Base-by-base conservation (phyloP, 2,797 vertebrate genomes). In the Anguilla megastoma region DNA sequence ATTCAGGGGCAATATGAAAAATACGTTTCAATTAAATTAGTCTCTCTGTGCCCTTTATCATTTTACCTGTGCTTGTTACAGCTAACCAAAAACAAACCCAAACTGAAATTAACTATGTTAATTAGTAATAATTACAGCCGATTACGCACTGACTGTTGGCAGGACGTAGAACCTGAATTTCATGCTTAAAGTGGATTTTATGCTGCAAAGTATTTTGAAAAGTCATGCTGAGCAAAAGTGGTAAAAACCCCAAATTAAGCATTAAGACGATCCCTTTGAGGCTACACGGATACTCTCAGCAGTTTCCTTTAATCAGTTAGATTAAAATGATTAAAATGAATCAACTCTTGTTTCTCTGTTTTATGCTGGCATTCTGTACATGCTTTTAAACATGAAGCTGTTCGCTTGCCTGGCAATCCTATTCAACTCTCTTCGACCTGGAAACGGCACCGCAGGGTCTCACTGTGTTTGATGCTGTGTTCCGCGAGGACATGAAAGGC, bases 141-240 rank as follows among this genome's bases (percentile, higher is more conserved):
- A 82, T 48, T 82, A 24, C 50, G 2, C 16, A 1, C 27, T 82
- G 41, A n/a, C 21, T 82, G 45, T 48, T 48, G 41, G 79, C 21
- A n/a, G 41, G 45, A 12, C 33, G 10, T 45, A 2, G 21, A 50
- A 82, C 14, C 33, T 16, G n/a, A 41, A 79, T 79, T 48, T 82
- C 33, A 41, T 41, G 33, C 71, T 76, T 2, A 18, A 76, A 76
- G 71, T 76, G 71, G 45, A 82, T 82, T 82, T 82, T n/a, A n/a
- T 50, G 79, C 21, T 8, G 24, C 45, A n/a, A 50, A 50, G 41
- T 36, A 48, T 48, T 82, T 48, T 50, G 45, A 50, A 82, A 82
- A 48, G 79, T 50, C 79, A 82, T 48, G 10, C 21, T n/a, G 45
- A 30, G 33, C 16, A 41, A 41, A 33, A 71, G 1, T 33, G 5